These are phyloP conservation scores for Mythimna lalbum DNA, from an alignment of 2,888 invertebrate genomes.

Conservation along the genomic window DNA sequence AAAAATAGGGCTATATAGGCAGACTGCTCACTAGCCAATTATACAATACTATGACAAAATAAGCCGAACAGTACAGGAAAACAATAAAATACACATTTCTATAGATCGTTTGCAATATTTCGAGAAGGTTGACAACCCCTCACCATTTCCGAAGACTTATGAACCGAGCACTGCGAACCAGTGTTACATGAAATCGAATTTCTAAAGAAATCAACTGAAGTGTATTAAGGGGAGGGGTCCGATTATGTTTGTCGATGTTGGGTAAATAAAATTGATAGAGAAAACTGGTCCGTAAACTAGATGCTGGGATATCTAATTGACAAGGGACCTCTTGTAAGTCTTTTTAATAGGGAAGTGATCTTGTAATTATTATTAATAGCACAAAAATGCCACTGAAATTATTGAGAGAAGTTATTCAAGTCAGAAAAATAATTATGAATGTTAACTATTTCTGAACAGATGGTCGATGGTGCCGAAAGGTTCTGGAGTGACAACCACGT, in stretches of 20 bases:
- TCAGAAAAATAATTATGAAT: too few relatives aligned
- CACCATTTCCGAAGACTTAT: conserved; percentile 63
- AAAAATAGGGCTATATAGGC: background rate
- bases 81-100: conserved; percentile 61
- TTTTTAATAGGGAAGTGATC: conserved; percentile 31
- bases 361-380: conserved; percentile 13
- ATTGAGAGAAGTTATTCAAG: background rate
- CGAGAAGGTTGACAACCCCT: conserved; percentile 58
- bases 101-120: conserved; percentile 63
- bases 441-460: too few relatives aligned
- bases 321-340: conserved; percentile 43
- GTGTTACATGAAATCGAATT: conserved; percentile 44
- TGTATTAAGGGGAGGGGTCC: conserved; percentile 24
- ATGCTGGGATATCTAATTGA: conserved; percentile 54
- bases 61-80: conserved; percentile 35
- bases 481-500: too few relatives aligned
- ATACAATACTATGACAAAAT: conserved; percentile 33
- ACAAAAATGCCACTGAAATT: background rate
- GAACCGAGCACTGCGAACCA: conserved; percentile 48
- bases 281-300: conserved; percentile 51
- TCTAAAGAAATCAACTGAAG: conserved; percentile 33
- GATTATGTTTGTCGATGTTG: conserved; percentile 37
- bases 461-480: too few relatives aligned
- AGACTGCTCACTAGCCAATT: conserved; percentile 17
- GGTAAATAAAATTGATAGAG: conserved; percentile 57